Conservation (phyloP, 64 coral and sea anemone species). For the Actinia equina region DNA sequence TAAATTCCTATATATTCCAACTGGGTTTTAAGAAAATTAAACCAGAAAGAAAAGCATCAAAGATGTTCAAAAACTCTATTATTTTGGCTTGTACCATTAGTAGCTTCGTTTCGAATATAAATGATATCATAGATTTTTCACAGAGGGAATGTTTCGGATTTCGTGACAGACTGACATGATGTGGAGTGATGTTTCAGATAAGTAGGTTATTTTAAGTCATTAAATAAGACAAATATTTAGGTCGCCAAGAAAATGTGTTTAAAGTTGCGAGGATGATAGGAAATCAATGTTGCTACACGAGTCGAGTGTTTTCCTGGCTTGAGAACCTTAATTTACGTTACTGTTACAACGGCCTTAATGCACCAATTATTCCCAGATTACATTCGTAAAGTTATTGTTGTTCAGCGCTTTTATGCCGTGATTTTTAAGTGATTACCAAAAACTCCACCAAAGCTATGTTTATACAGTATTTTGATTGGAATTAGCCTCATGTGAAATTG, state of each 20-base stretch:
- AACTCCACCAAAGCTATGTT: neutral
- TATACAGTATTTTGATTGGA: neutral
- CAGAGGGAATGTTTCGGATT: neutral
- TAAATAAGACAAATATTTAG: neutral
- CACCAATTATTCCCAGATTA: too few species aligned
- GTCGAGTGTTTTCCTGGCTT: neutral
- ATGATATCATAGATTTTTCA: neutral
- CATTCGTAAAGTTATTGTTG: too few species aligned
- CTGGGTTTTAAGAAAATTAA: neutral
- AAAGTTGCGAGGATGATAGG: neutral
- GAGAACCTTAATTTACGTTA: neutral
- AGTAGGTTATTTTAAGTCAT: neutral
- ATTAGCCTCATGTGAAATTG: neutral
- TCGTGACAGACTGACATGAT: neutral
- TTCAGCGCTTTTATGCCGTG: too few species aligned
- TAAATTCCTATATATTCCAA: neutral
- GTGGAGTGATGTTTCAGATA: conserved; percentile 6
- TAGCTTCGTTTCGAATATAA: neutral
- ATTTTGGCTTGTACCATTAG: neutral
- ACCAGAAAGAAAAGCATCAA: neutral
- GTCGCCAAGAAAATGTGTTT: neutral
- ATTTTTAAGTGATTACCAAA: neutral
- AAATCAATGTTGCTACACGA: neutral
- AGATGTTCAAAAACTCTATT: neutral
- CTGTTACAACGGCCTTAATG: too few species aligned